phyloP scores from a whole-genome alignment of 2,113 vertebrate genomes.

The Erythrolamprus reginae region DNA sequence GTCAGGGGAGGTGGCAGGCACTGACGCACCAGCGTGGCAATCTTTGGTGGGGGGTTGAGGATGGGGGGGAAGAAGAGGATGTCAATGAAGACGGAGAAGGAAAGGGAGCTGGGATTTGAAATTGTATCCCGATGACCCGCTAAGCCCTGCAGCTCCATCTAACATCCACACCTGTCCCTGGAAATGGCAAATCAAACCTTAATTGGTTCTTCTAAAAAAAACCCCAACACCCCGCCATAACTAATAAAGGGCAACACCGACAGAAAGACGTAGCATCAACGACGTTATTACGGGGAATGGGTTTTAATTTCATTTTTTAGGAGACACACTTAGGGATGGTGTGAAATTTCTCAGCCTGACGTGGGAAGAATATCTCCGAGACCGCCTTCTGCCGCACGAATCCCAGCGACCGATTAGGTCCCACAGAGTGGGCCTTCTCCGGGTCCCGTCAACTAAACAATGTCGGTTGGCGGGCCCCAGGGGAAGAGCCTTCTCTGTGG shows the following conservation, averaged over 20 bases:
- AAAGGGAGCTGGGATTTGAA: not conserved
- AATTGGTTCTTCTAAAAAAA: not conserved
- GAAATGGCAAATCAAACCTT: conserved; percentile 11
- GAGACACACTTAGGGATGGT: not conserved
- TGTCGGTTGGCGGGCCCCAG: too few relatives aligned
- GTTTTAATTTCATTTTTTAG: not conserved
- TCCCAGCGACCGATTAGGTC: too few relatives aligned
- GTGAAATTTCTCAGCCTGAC: not conserved
- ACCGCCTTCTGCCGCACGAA: too few relatives aligned
- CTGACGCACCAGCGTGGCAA: conserved; percentile 42
- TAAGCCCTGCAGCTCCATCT: not conserved
- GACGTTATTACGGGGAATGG: not conserved
- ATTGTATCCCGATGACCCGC: conserved; percentile 16
- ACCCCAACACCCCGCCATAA: too few relatives aligned
- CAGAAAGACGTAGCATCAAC: not conserved
- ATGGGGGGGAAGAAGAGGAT: not conserved
- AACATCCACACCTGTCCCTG: not conserved
- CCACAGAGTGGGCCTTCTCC: too few relatives aligned
- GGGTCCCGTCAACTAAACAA: too few relatives aligned
- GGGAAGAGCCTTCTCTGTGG: too few relatives aligned
- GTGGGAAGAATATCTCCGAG: too few relatives aligned
- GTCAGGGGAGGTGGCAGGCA: conserved; percentile 51
- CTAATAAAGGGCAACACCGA: not conserved
- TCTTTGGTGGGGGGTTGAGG: conserved; percentile 16
- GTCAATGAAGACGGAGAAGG: not conserved